Base-by-base conservation (phyloP, 2,888 invertebrate genomes). In the Chelonus formosanus region DNA sequence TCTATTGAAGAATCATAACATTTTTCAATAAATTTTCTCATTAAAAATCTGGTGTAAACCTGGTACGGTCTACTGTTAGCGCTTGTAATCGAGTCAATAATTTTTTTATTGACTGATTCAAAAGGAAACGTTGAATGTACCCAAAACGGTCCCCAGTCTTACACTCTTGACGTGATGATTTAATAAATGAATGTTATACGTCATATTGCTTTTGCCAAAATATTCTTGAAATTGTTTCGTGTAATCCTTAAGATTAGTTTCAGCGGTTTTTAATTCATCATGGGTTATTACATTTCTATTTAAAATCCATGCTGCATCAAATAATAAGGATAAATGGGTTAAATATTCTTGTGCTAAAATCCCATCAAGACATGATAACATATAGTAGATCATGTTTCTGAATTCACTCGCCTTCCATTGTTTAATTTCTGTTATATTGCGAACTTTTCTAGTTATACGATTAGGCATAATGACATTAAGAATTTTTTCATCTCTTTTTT, bases 51-150 rank as follows among this genome's bases (percentile, higher is more conserved):
- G 4, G 40, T 40, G 4, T 4, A 4, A 5, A 40, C 40, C 5
- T 40, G 40, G 5, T 40, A 5, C 4, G 40, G 4, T 5, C 43
- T 3, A 2, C 4, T n/a, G 3, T 47, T 6, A 8, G 47, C 8
- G n/a, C 47, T 47, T 5, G 7, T 47, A 8, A 47, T 10, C 1
- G 4, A 35, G 10, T 70, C 63, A 8, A 56, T 63, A 6, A 70
- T 70, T 57, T 64, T 66, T 34, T 61, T 48, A 36, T 68, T 65
- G 65, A 53, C 57, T 6, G 67, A 67, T 10, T 68, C 64, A 35
- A 68, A 70, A 32, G 36, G 5, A 40, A 64, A 68, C 8, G 68
- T 62, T 8, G 36, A 50, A 44, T 67, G 54, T 3, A 47, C 55
- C 68, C 67, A 70, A 1, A 67, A 44, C 7, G 66, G 67, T 7